Evolutionary conservation across 1,140 invertebrate genomes (phyloP), one percentile per base, ranked within the genome.

Genomic region (Drosophila yakuba): DNA sequence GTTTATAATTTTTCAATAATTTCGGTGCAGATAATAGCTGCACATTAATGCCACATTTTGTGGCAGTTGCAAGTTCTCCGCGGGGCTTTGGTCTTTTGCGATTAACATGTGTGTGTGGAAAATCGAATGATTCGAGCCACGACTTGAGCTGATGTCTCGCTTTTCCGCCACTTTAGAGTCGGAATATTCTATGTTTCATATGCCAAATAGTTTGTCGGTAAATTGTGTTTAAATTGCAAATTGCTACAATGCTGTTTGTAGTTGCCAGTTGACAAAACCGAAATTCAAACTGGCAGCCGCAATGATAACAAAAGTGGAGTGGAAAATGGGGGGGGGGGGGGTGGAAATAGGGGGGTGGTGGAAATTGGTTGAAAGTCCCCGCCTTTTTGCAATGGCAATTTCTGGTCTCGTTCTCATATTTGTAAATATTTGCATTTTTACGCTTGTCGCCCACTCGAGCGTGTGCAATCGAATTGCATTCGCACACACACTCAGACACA

Each of bases 391-490:
- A 28, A 36, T 67, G 43, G 38, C 50, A 59, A 58, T 66, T 74
- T 39, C 72, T 75, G 73, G 52, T 75, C 71, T 78, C 81, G 67
- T 54, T 83, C 66, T 83, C 71, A 83, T 79, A 74, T 69, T 84
- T 84, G 78, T 84, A 74, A 81, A 81, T 86, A 84, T 84, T 85
- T 81, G 78, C 82, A 86, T 80, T 84, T 75, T 72, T 71, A 74
- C 63, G 75, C 59, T 82, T 67, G 60, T 63, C 69, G 60, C 58
- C 78, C 81, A 74, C 50, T 68, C 58, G 71, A 71, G 73, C 78
- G 82, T 69, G 54, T 75, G 72, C 73, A 75, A 75, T 75, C 73
- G 74, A 78, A 78, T 86, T 80, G 75, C 80, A 78, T 64, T 60
- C 52, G 50, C 61, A 63, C 55, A 63, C 55, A 62, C 28, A 28